Base-by-base conservation (phyloP, 2,797 vertebrate species). In the Anguilla marmorata region DNA sequence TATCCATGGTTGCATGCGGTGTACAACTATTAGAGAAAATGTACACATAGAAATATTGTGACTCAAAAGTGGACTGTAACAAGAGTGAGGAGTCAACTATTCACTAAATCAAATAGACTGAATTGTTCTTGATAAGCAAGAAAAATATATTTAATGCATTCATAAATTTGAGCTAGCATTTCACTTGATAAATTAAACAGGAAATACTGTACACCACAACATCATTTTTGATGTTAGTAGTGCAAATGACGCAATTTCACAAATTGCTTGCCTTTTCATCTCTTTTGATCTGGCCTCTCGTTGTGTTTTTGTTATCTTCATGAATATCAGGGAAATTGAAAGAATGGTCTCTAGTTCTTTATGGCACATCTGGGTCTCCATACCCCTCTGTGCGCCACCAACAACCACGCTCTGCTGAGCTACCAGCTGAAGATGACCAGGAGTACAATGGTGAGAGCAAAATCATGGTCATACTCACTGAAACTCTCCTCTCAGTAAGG, bases 261-360 rank as follows among this genome's bases (percentile, higher is more conserved):
- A 27, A 27, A n/a, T 69, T 4, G 1, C 1, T 69, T 69, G 60
- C 14, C 69, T 88, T 89, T 89, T 91, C 89, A 12, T 27, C 63
- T 74, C 69, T 74, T 6, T 21, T 74, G 30, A 33, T 33, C 1
- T 14, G 8, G 69, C 24, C 69, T 33, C 1, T 33, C 84, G 89
- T 88, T 89, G 52, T 69, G 74, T 84, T 48, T 33, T 56, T 87
- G 12, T n/a, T 52, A 9, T n/a, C 76, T 79, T 56, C 88, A 48
- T 91, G 82, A 92, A 14, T 56, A 69, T 76, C 87, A 99, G 99
- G 99, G 56, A 99, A 99, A 94, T 95, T 99, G 94, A 99, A 99
- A 94, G 98, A 99, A 93, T 99, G 98, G 98, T 99, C 99, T 2
- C 93, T 99, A 93, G 97, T 99, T 86, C 96, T 99, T 24, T 99